Conservation (phyloP, 1,140 invertebrate genomes). For the Magallana gigas region DNA sequence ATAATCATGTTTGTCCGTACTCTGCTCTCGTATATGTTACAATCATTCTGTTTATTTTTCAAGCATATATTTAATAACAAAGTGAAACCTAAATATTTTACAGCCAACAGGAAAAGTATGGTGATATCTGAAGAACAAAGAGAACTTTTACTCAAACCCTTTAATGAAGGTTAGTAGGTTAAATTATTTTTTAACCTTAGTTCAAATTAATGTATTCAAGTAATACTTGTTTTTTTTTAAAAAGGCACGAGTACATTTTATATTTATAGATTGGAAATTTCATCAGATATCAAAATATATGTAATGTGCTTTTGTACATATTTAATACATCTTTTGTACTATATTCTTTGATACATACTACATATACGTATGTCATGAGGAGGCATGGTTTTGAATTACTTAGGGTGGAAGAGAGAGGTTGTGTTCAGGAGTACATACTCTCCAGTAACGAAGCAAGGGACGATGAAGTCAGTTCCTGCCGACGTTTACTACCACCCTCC, state of each 20-base stretch:
- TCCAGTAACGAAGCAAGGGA: constrained; percentile 43
- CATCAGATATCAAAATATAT: no score
- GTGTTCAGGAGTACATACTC: constrained; percentile 67
- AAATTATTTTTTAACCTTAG: no score
- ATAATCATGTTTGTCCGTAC: no score
- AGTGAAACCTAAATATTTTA: not conserved
- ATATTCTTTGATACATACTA: no score
- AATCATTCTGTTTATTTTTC: not conserved
- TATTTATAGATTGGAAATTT: no score
- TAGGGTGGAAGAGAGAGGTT: constrained; percentile 72
- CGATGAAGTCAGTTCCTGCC: constrained; percentile 46
- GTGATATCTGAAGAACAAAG: not conserved
- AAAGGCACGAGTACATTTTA: no score
- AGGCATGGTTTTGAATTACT: not conserved
- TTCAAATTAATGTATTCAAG: no score
- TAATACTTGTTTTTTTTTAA: no score
- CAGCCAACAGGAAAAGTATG: not conserved
- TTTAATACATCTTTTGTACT: no score
- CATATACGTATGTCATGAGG: no score
- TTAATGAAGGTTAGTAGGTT: not conserved
- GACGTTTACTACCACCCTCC: constrained; percentile 74
- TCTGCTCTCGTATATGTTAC: no score
- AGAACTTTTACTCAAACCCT: not conserved
- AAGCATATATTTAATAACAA: not conserved
- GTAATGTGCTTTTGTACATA: no score